Evolutionary conservation across 1,140 invertebrate species (phyloP), one percentile per base, ranked within the genome.

Genomic region (Phortica variegata): DNA sequence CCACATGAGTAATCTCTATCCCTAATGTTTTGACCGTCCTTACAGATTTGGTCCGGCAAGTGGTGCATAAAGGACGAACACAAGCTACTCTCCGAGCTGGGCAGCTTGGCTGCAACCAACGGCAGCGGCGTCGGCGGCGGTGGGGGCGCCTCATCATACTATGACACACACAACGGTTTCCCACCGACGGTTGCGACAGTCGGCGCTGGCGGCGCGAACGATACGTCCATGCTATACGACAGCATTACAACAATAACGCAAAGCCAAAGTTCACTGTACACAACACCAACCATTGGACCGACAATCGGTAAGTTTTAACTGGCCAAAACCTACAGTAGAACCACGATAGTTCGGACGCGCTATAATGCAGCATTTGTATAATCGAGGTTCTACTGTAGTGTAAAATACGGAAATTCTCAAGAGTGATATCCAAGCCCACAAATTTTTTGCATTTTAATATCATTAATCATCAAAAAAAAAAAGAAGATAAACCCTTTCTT

Each of bases 21-120:
- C 2, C 16, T n/a, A n/a, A n/a, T n/a, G n/a, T n/a, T n/a, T n/a
- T 13, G 23, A 40, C 19, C 17, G 4, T 42, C 40, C n/a, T 39
- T 29, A 31, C 83, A 91, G 90, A 83, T 91, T 54, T 91, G 88
- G 83, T 88, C 89, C 34, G 85, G 84, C 54, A 91, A 92, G 80
- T 91, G 89, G 90, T 88, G 86, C 69, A 85, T 91, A 61, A 91
- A 91, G 75, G 90, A 92, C 74, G 89, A 91, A 66, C 88, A 90
- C 79, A 91, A 91, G 77, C 78, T 91, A 40, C 76, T 91, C 38
- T 90, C 87, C 17, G 89, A 92, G 70, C 80, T 91, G 6, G 87
- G 87, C 8, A 84, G 82, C 29, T 73, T 82, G 56, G 82, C 79
- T 42, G 41, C 71, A 32, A 52, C 45, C 16, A 60, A 41, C 19